phyloP scores from a whole-genome alignment of 2,797 vertebrate species.

The Pseudopleuronectes americanus region DNA sequence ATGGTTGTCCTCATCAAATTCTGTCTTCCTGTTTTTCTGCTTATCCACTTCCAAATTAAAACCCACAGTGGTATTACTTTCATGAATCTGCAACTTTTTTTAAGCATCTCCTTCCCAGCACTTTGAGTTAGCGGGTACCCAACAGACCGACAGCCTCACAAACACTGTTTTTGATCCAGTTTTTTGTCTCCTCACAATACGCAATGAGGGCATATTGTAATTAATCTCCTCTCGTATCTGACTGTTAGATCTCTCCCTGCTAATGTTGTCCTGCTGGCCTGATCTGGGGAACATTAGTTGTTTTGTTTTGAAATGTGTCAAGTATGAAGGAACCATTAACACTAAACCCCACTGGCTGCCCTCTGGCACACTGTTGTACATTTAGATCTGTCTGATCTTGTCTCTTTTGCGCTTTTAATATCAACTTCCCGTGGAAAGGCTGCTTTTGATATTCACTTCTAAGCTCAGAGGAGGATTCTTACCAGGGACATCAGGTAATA shows the following conservation, averaged over 20 bases:
- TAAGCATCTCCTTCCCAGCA: conserved; percentile 38
- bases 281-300: conserved; percentile 72
- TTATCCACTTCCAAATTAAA: conserved; percentile 63
- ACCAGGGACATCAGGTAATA: conserved; percentile 50
- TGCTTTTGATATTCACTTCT: conserved; percentile 63
- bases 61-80: conserved; percentile 56
- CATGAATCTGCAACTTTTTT: conserved; percentile 36
- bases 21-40: conserved; percentile 44
- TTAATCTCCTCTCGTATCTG: conserved; percentile 74
- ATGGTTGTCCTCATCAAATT: conserved; percentile 66
- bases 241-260: conserved; percentile 67
- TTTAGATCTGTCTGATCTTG: conserved; percentile 66
- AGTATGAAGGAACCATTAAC: conserved; percentile 74
- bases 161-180: conserved; percentile 55
- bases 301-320: conserved; percentile 78
- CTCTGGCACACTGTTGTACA: conserved; percentile 63
- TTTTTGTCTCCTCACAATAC: conserved; percentile 56
- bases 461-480: conserved; percentile 43
- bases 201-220: conserved; percentile 69
- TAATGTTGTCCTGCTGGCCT: conserved; percentile 76
- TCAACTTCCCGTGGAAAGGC: conserved; percentile 51
- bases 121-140: conserved; percentile 24
- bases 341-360: conserved; percentile 65
- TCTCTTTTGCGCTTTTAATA: conserved; percentile 62
- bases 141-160: conserved; percentile 32